Evolutionary conservation across 2,113 vertebrate genomes (phyloP), one percentile per base, ranked within the genome.

Genomic region (Myocastor coypus): DNA sequence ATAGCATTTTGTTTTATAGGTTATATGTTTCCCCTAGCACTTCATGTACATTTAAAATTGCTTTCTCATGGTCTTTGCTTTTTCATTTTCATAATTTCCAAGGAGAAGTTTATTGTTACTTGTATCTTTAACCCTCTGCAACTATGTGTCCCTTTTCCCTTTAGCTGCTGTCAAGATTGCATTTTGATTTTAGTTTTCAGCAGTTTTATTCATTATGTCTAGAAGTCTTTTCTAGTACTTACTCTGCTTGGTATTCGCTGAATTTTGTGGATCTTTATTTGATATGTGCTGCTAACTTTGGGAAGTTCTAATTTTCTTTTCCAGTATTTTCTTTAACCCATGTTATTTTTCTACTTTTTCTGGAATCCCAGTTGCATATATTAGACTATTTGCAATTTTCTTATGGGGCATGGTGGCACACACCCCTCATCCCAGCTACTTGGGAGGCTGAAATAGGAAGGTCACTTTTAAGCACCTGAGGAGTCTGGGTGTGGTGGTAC

Each of bases 231-330:
- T 57, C 88, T 92, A 40, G 1, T 68, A 32, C 46, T 84, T 42
- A 69, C 91, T 92, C 40, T 92, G 0, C 61, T 77, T 77, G 50
- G 11, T 77, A 11, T 66, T 68, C 71, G 57, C 17, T 84, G 3
- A 4, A 91, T 8, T 87, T 96, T 46, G 77, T 94, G 55, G n/a
- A n/a, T 61, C 30, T n/a, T n/a, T n/a, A n/a, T 77, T 64, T 91
- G 50, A 73, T 66, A 19, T 55, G 30, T 37, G 34, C 26, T 59
- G 52, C 90, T 55, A 86, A 20, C 84, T 95, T 75, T 89, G 73
- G 46, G 85, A 87, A 91, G 66, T 95, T 80, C 26, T 75, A 69
- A 8, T 69, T 81, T 68, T 89, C 17, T 75, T 92, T 92, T 63
- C n/a, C 82, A 22, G 28, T 89, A 68, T 75, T 91, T 59, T 34